Percentiles rank a stretch among this genome's conserved stretches.
These are phyloP conservation scores for Eupithecia centaureata DNA, from an alignment of 2,888 invertebrate genomes.

Conservation along the genomic window DNA sequence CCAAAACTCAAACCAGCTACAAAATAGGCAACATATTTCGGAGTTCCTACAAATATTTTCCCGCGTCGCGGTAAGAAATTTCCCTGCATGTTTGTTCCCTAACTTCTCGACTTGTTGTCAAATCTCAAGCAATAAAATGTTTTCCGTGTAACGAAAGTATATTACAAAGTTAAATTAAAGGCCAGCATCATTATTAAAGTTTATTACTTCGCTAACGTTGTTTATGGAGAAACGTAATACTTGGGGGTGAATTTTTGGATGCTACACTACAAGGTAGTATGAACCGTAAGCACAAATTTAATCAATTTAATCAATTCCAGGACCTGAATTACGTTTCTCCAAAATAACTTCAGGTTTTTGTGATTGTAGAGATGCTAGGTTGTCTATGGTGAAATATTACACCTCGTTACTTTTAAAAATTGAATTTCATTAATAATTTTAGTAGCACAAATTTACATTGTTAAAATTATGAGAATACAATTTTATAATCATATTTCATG, in stretches of 20 bases:
- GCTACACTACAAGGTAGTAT: constrained; percentile 7
- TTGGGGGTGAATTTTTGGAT: neutral
- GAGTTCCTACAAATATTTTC: neutral
- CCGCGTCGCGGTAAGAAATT: neutral
- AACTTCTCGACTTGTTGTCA: constrained; percentile 40
- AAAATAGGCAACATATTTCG: neutral
- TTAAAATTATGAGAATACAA: too few species aligned
- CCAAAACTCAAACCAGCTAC: neutral
- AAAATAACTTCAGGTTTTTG: too few species aligned
- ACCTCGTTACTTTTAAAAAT: too few species aligned
- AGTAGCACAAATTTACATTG: too few species aligned
- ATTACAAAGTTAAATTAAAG: constrained; percentile 67
- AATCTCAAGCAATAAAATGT: constrained; percentile 53
- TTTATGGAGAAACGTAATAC: constrained; percentile 46
- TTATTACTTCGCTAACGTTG: constrained; percentile 52
- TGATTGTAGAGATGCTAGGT: too few species aligned
- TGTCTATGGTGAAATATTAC: too few species aligned
- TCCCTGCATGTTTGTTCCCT: neutral
- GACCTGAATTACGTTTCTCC: too few species aligned
- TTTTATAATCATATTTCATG: too few species aligned
- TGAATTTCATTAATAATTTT: too few species aligned
- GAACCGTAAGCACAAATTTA: constrained; percentile 15
- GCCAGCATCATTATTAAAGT: constrained; percentile 52
- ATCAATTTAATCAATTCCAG: neutral
- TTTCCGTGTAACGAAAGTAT: constrained; percentile 55